Conservation (phyloP, 2,888 invertebrate species). For the Vesta saturnalis region DNA sequence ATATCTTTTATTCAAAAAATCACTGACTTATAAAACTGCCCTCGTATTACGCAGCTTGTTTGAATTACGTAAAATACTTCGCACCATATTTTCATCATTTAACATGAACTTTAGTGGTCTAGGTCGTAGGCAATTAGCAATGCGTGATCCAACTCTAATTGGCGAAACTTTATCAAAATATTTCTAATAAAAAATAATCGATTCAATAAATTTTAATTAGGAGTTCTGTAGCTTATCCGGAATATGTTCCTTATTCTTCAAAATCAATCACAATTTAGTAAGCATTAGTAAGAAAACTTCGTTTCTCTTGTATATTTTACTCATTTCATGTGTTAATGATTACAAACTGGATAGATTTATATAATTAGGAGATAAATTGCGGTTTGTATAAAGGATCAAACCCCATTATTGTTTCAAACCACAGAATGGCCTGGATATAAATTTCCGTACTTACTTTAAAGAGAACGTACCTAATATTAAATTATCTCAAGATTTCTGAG, state of each 20-base stretch:
- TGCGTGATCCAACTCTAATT: no score
- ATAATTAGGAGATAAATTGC: slow-evolving; percentile 26
- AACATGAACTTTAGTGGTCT: no score
- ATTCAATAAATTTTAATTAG: no score
- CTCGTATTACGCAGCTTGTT: no score
- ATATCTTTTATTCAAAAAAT: no score
- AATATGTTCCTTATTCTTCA: background rate
- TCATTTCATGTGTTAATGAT: slow-evolving; percentile 17
- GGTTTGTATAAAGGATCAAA: slow-evolving; percentile 21
- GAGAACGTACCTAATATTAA: background rate
- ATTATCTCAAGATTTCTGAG: no score
- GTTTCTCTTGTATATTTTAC: background rate
- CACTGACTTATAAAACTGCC: no score
- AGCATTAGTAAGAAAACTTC: background rate
- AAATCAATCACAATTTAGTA: slow-evolving; percentile 7
- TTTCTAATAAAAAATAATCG: no score
- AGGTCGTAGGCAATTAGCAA: no score
- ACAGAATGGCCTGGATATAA: slow-evolving; percentile 17
- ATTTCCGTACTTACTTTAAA: slow-evolving; percentile 7
- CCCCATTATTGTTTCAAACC: slow-evolving; percentile 22
- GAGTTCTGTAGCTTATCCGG: background rate
- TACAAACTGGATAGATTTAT: slow-evolving; percentile 15
- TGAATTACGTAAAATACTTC: no score
- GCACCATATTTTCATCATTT: no score
- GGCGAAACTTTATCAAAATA: no score